Percentiles rank a stretch among this genome's conserved stretches.
phyloP scores from a whole-genome alignment of 2,797 vertebrate genomes.

The Enteromius trimaculatus region DNA sequence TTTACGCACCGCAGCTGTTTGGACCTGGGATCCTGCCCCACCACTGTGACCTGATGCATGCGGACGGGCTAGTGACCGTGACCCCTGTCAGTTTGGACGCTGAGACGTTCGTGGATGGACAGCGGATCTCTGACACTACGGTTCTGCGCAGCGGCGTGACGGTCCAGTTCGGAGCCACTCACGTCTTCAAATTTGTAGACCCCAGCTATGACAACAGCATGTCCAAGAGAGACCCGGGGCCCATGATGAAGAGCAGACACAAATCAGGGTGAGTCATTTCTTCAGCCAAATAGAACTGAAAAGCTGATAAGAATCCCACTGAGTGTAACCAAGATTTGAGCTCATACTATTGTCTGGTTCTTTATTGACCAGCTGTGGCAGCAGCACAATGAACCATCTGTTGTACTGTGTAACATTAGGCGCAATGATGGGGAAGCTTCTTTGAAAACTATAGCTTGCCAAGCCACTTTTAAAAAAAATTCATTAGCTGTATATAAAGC shows the following conservation, averaged over 20 bases:
- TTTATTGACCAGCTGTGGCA: not conserved
- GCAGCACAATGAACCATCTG: constrained; percentile 19
- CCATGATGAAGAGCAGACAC: constrained; percentile 82
- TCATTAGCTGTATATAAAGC: not conserved
- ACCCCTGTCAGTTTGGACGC: constrained; percentile 90
- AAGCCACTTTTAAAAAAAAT: not conserved
- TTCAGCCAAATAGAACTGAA: not conserved
- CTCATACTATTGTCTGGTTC: not conserved
- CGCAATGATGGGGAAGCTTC: not conserved
- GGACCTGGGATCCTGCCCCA: constrained; percentile 94
- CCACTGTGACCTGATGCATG: constrained; percentile 96
- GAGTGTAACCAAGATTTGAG: not conserved
- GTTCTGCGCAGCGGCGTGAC: constrained; percentile 93
- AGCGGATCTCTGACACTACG: constrained; percentile 89
- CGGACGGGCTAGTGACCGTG: constrained; percentile 93
- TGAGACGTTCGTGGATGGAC: constrained; percentile 93
- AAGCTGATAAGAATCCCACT: not conserved
- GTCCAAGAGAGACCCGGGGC: constrained; percentile 83
- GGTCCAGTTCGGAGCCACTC: constrained; percentile 90
- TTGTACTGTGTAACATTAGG: constrained; percentile 16
- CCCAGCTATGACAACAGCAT: constrained; percentile 89
- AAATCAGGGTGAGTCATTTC: constrained; percentile 76
- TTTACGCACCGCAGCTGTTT: constrained; percentile 78
- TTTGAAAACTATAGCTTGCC: not conserved
- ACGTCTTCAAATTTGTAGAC: constrained; percentile 98